These are phyloP conservation scores for Panzeria rudis DNA, from an alignment of 2,888 invertebrate species.

Conservation along the genomic window DNA sequence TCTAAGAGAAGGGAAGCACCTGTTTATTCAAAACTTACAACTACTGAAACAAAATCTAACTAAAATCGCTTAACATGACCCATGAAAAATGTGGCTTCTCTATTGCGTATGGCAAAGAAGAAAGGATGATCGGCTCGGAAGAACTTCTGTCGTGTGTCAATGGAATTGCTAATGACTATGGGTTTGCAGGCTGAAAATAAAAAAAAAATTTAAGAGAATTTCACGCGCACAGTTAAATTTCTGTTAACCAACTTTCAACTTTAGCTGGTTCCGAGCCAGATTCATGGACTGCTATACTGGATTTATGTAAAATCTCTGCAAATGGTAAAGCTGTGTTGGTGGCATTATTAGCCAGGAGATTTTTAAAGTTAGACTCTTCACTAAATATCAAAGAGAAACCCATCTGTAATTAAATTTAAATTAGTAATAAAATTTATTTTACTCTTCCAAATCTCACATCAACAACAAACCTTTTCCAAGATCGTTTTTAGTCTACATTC, in stretches of 20 bases:
- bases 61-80: conserved; percentile 79
- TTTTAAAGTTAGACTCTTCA: conserved; percentile 86
- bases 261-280: conserved; percentile 92
- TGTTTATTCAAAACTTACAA: conserved; percentile 20
- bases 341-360: conserved; percentile 85
- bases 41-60: conserved; percentile 68
- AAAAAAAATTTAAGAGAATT: not conserved
- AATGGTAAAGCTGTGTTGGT: conserved; percentile 83
- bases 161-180: conserved; percentile 80
- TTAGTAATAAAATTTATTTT: not conserved
- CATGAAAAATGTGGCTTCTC: conserved; percentile 78
- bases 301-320: conserved; percentile 91
- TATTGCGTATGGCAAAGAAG: conserved; percentile 79
- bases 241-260: conserved; percentile 82
- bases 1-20: conserved; percentile 39
- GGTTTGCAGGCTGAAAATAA: conserved; percentile 77
- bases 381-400: conserved; percentile 89
- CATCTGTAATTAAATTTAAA: conserved; percentile 84
- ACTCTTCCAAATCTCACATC: not conserved
- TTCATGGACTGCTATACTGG: conserved; percentile 93
- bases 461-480: conserved; percentile 75
- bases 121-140: conserved; percentile 82
- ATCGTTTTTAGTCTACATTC: conserved; percentile 86
- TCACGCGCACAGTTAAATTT: not conserved
- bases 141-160: conserved; percentile 79